phyloP scores from a whole-genome alignment of 2,113 vertebrate genomes.

The Pandion haliaetus region DNA sequence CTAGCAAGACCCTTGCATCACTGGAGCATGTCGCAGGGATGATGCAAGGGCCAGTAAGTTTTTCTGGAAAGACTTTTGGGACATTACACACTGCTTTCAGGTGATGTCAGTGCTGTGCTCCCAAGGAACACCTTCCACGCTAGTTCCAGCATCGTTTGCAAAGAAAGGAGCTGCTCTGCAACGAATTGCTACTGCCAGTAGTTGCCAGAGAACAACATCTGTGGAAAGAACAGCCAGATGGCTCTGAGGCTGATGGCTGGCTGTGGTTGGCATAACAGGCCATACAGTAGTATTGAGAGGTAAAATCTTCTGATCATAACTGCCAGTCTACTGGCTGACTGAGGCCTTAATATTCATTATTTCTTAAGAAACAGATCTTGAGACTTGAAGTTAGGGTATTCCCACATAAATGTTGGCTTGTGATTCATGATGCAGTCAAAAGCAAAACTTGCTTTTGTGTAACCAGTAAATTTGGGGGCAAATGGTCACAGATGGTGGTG shows the following conservation, averaged over 20 bases:
- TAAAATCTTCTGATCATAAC: not conserved
- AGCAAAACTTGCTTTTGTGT: not conserved
- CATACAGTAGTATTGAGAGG: not conserved
- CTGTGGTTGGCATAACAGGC: not conserved
- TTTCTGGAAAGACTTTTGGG: not conserved
- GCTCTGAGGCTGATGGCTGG: not conserved
- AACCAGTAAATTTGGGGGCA: not conserved
- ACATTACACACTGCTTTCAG: not conserved
- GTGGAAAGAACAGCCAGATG: not conserved
- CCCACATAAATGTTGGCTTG: not conserved
- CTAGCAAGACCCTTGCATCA: not conserved
- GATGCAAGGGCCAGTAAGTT: not conserved
- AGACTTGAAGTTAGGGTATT: not conserved
- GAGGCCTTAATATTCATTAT: not conserved
- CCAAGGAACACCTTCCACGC: not conserved
- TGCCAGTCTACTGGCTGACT: not conserved
- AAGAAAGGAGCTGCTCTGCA: not conserved
- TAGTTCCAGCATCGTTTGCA: not conserved
- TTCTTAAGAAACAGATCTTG: not conserved
- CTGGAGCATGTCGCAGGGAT: not conserved
- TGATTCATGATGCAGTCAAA: not conserved
- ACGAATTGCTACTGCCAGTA: not conserved
- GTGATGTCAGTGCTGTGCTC: not conserved
- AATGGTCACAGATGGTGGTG: not conserved
- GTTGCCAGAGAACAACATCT: not conserved